Base-by-base conservation (phyloP, 2,113 vertebrate genomes). In the Rhea americana region DNA sequence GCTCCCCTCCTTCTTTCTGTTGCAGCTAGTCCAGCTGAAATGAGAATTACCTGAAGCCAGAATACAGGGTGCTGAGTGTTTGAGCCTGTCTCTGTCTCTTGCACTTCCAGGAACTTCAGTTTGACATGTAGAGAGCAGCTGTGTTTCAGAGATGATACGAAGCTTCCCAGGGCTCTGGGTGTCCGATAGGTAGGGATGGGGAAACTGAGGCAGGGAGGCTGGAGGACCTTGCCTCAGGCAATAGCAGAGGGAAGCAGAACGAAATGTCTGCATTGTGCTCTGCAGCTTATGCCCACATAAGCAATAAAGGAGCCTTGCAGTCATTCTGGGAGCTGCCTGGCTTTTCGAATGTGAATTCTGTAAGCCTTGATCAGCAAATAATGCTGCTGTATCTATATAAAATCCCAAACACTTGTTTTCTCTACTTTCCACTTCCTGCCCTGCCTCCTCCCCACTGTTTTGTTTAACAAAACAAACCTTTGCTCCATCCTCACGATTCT, bases 401-500 rank as follows among this genome's bases (percentile, higher is more conserved):
- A 90, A 83, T 12, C 82, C 82, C 90, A 86, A 90, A 81, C 85
- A 61, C 90, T 93, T 87, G 43, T 65, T 89, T 79, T 63, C 87
- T 53, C 68, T 56, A 28, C 58, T 76, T 81, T 56, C 72, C 0
- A 0, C 67, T 77, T 93, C 88, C 94, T 84, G 81, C 91, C 56
- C 87, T 74, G 79, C 89, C 89, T 89, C 75, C 50, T 35, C 32
- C 74, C 37, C 1, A 5, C 71, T 28, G 4, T 41, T 78, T 39
- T 68, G 32, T 78, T 89, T 89, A 82, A 71, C 67, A 79, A 87
- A 94, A 92, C 83, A 89, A 90, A 94, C 93, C 93, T 95, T 90
- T 90, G 88, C 75, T 95, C 78, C 70, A 16, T 81, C 88, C 59
- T 84, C 71, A 24, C 73, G 83, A 76, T 73, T 90, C 91, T 82